phyloP scores from a whole-genome alignment of 2,888 invertebrate species.

The Spodoptera exigua region DNA sequence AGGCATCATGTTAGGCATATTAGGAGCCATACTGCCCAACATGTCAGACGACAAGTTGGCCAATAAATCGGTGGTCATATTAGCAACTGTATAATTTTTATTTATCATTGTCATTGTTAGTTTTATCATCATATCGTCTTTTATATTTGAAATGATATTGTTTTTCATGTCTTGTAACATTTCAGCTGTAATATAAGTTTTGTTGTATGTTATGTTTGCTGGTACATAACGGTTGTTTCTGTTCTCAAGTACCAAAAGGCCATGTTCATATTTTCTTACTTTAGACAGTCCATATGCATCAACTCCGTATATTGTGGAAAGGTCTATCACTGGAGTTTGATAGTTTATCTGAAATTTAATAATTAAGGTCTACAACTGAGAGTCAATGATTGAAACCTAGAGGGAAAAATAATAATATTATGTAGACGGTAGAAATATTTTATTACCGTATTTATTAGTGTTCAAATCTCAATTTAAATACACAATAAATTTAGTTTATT shows the following conservation, averaged over 20 bases:
- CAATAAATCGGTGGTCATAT: conserved; percentile 34
- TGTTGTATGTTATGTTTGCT: conserved; percentile 44
- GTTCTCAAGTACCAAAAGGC: conserved; percentile 71
- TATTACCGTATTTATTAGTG: neutral
- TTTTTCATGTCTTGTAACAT: conserved; percentile 41
- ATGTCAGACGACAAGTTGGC: conserved; percentile 37
- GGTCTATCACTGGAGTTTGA: conserved; percentile 77
- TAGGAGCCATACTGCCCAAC: conserved; percentile 25
- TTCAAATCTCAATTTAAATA: too few relatives aligned
- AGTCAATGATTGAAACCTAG: too few relatives aligned
- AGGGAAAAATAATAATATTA: too few relatives aligned
- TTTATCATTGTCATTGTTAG: conserved; percentile 46
- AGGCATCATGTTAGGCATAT: conserved; percentile 44
- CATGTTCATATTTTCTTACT: conserved; percentile 69
- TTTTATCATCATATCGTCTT: conserved; percentile 43
- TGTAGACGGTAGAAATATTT: neutral
- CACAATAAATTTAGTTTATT: too few relatives aligned
- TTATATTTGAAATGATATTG: conserved; percentile 46
- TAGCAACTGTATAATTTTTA: conserved; percentile 35
- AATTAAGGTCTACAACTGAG: too few relatives aligned
- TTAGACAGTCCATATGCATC: conserved; percentile 66
- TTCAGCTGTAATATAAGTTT: conserved; percentile 26
- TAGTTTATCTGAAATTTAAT: conserved; percentile 76
- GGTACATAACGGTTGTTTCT: conserved; percentile 70
- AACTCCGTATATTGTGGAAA: conserved; percentile 78